These are phyloP conservation scores for Drosophila mayri DNA, from an alignment of 1,140 invertebrate genomes.

Conservation along the genomic window DNA sequence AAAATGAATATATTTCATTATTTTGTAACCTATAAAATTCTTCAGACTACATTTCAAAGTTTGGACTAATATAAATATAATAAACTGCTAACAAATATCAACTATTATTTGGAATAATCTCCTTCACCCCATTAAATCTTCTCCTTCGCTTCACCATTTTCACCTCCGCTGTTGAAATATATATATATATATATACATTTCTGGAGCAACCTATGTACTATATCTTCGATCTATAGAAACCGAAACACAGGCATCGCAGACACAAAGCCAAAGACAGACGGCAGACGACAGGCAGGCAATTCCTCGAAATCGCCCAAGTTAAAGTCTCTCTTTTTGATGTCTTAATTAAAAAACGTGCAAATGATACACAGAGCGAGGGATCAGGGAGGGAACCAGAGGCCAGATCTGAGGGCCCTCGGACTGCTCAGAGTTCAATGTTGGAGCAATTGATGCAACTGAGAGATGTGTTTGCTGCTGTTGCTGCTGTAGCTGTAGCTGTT, in stretches of 20 bases:
- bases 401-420: conserved; percentile 37
- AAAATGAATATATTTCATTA: too few relatives aligned
- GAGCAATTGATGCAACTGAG: conserved; percentile 83
- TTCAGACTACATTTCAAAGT: background rate
- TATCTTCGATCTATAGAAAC: conserved; percentile 53
- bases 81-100: background rate
- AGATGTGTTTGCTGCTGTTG: conserved; percentile 73
- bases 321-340: conserved; percentile 83
- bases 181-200: background rate
- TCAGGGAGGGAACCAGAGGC: conserved; percentile 2
- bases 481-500: conserved; percentile 34
- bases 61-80: background rate
- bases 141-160: background rate
- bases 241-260: conserved; percentile 42
- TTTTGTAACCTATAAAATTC: too few relatives aligned
- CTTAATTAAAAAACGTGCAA: conserved; percentile 84
- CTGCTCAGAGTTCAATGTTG: conserved; percentile 80
- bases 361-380: conserved; percentile 54
- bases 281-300: conserved; percentile 53
- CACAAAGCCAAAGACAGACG: conserved; percentile 42
- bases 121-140: background rate
- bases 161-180: conserved; percentile 4
- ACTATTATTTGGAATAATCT: background rate
- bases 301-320: conserved; percentile 82
- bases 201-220: conserved; percentile 39